Evolutionary conservation across 2,888 invertebrate genomes (phyloP).

Genomic region (Melanostoma scalare): DNA sequence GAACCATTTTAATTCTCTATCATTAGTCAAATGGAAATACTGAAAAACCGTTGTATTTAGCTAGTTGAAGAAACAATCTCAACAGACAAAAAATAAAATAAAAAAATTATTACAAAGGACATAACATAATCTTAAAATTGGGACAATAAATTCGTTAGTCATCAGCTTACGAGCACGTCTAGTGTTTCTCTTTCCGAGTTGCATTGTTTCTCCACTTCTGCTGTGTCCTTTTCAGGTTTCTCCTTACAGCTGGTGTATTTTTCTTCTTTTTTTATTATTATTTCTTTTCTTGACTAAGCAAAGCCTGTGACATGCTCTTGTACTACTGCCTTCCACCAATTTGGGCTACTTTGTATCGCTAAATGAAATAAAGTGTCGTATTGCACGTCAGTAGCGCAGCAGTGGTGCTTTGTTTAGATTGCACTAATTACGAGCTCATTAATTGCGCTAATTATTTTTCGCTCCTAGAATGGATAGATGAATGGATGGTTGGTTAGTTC

Average conservation of each 20-base stretch:
- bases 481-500: conserved; percentile 50
- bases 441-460: conserved; percentile 80
- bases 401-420: conserved; percentile 74
- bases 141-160: conserved; percentile 67
- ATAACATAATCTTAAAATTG: conserved; percentile 48
- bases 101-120: conserved; percentile 62
- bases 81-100: neutral
- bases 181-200: conserved; percentile 26
- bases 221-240: conserved; percentile 50
- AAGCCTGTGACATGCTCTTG: conserved; percentile 34
- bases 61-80: neutral
- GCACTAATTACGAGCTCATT: conserved; percentile 80
- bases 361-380: conserved; percentile 71
- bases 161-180: conserved; percentile 26
- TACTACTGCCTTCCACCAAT: conserved; percentile 51
- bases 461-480: conserved; percentile 64
- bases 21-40: conserved; percentile 43
- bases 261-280: conserved; percentile 44
- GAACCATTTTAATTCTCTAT: conserved; percentile 45
- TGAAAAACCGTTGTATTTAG: conserved; percentile 21
- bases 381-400: conserved; percentile 63
- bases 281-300: conserved; percentile 13
- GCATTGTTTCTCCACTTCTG: conserved; percentile 42
- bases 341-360: conserved; percentile 65
- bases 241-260: conserved; percentile 34